Base-by-base conservation (phyloP, 2,888 invertebrate genomes). In the Mythimna lalbum region DNA sequence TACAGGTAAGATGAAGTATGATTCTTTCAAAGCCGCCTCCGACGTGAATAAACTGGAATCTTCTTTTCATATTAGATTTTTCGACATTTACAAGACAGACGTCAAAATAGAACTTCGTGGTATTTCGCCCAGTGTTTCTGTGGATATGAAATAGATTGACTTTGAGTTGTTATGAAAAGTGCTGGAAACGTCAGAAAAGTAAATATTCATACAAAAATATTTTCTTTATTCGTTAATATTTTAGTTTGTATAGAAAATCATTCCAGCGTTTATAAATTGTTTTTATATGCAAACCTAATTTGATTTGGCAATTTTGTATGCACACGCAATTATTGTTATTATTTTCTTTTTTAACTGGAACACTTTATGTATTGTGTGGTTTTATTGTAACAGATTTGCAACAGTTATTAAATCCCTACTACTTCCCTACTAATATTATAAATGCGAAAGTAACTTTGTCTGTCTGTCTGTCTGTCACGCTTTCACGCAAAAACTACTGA, bases 81-180 rank as follows among this genome's bases (percentile, higher is more conserved):
- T 19, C n/a, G 69, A 56, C 39, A 21, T 56, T 76, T 56, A 27
- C 1, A 1, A 19, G 77, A 50, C 69, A 47, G 12, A 36, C 33
- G 77, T 77, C 77, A 52, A 57, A 73, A 57, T 77, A 69, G 12
- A 43, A 69, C 27, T 57, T 49, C 49, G 19, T 27, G 14, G 39
- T 43, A 21, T 57, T 57, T 43, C 31, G 47, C 36, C 1, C 14
- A 0, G 14, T 27, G 33, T 36, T 27, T 69, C 49, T 57, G 23
- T 68, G 33, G 14, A 31, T n/a, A 12, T 33, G 1, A 12, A 31
- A 39, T 57, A 52, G 43, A 69, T 77, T 57, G 77, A 77, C 57
- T 77, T 1, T 3, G 19, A 27, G 14, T 43, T 43, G 21, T 52
- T 76, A 27, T 77, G 27, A 77, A 76, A 52, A 50, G 9, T 69